phyloP scores from a whole-genome alignment of 2,113 vertebrate species.

The Vireo altiloquus region DNA sequence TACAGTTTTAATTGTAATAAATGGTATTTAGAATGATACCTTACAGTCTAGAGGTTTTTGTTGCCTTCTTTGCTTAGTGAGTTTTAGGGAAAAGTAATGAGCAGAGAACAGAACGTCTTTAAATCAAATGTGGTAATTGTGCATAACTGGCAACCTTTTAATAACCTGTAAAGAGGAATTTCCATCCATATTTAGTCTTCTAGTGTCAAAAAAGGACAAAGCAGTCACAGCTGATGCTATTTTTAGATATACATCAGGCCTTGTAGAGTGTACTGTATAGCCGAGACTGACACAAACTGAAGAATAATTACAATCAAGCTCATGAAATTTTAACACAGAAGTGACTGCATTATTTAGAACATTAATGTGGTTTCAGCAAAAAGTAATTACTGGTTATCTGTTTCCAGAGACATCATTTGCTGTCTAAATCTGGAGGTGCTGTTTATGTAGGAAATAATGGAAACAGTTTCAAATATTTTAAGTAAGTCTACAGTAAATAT shows the following conservation, averaged over 20 bases:
- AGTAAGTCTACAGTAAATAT: constrained; percentile 16
- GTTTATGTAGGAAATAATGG: constrained; percentile 12
- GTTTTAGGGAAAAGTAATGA: not conserved
- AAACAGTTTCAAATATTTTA: constrained; percentile 25
- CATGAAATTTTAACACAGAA: constrained; percentile 62
- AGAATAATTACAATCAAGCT: constrained; percentile 50
- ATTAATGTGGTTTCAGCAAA: constrained; percentile 32
- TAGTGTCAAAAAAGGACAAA: not conserved
- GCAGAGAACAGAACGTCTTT: not conserved
- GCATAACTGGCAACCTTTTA: not conserved
- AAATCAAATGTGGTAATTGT: not conserved
- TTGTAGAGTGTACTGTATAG: not conserved
- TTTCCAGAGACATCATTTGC: not conserved
- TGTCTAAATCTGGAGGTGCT: constrained; percentile 1
- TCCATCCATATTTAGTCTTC: not conserved
- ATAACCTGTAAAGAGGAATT: not conserved
- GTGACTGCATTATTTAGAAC: constrained; percentile 51
- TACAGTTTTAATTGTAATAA: not conserved
- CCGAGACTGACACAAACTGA: not conserved
- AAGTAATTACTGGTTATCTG: constrained; percentile 52
- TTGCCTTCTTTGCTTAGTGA: not conserved
- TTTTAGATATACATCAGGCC: constrained; percentile 16
- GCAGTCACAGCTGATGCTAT: constrained; percentile 2
- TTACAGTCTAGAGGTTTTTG: not conserved
- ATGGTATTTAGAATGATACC: not conserved